These are phyloP conservation scores for Anableps anableps DNA, from an alignment of 2,797 vertebrate genomes.

Conservation along the genomic window DNA sequence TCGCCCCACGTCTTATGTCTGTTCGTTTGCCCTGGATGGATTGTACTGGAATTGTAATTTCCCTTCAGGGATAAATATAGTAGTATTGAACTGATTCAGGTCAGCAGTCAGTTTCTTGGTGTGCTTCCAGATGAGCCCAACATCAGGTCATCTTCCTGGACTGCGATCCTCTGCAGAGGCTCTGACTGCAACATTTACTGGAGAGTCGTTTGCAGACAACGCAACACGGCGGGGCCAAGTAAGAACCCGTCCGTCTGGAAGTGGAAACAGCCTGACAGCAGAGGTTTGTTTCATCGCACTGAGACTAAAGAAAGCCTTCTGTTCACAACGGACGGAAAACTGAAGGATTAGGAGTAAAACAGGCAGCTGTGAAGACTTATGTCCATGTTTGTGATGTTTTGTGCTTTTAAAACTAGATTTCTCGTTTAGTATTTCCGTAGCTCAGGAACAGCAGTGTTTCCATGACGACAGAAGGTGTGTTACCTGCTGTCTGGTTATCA, in stretches of 20 bases:
- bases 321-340: background rate
- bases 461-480: background rate
- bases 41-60: too few species aligned
- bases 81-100: too few species aligned
- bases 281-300: background rate
- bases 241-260: background rate
- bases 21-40: too few species aligned
- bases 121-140: background rate
- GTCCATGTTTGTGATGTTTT: background rate
- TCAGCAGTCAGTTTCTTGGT: too few species aligned
- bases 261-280: background rate
- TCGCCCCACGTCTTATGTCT: too few species aligned
- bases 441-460: background rate
- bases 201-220: background rate
- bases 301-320: background rate
- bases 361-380: background rate
- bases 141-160: background rate
- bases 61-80: too few species aligned
- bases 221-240: background rate
- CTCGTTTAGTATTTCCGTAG: background rate
- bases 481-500: conserved; percentile 84
- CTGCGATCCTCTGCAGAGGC: too few species aligned
- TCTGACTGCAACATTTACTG: background rate
- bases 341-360: too few species aligned
- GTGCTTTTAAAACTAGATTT: background rate